These are phyloP conservation scores for Helostoma temminkii DNA, from an alignment of 2,797 vertebrate genomes.

Conservation along the genomic window DNA sequence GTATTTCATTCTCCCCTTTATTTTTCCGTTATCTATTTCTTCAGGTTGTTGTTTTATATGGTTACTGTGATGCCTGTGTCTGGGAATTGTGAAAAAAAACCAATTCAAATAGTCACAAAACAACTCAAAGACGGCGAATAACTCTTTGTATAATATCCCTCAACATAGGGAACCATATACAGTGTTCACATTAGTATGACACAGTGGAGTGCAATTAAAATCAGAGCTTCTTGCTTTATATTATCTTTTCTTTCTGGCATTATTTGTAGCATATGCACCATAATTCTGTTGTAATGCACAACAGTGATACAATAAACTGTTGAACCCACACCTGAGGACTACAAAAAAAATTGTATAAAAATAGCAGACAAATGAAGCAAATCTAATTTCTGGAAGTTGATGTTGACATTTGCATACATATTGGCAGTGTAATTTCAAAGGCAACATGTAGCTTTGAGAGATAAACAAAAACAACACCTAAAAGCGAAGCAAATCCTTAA, in stretches of 20 bases:
- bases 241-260: constrained; percentile 37
- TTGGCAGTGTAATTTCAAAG: constrained; percentile 75
- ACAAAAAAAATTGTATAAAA: constrained; percentile 39
- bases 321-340: constrained; percentile 65
- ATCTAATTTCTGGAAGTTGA: constrained; percentile 73
- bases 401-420: constrained; percentile 83
- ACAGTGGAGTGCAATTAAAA: constrained; percentile 42
- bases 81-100: neutral
- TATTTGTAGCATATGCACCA: constrained; percentile 45
- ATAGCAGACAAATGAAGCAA: constrained; percentile 65
- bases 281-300: constrained; percentile 64
- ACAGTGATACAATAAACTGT: constrained; percentile 60
- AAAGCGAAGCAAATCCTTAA: constrained; percentile 64
- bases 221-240: constrained; percentile 38
- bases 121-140: neutral
- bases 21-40: neutral
- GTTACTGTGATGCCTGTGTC: neutral
- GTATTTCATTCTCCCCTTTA: neutral
- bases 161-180: neutral
- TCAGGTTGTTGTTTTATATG: neutral
- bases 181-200: constrained; percentile 15
- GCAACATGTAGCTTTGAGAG: constrained; percentile 64
- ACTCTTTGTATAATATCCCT: neutral
- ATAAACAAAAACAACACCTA: constrained; percentile 70
- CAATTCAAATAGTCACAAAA: neutral